These are phyloP conservation scores for Argyrosomus japonicus DNA, from an alignment of 2,113 vertebrate genomes.

Conservation along the genomic window DNA sequence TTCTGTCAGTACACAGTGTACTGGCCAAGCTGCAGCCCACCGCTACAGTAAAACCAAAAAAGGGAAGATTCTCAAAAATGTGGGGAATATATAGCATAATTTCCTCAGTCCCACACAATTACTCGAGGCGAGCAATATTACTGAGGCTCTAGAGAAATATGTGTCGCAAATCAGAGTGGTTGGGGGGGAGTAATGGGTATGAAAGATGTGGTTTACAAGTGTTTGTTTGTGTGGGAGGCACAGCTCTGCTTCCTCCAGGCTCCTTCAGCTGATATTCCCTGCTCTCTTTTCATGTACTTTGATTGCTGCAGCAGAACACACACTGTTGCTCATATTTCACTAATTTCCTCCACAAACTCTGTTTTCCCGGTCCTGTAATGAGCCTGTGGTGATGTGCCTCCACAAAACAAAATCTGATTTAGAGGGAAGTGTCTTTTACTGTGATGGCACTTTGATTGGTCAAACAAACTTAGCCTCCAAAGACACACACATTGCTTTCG, in stretches of 20 bases:
- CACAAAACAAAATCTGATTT: neutral
- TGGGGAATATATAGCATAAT: slow-evolving; percentile 16
- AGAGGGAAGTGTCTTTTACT: slow-evolving; percentile 3
- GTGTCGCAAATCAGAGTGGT: slow-evolving; percentile 3
- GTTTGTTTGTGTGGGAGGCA: slow-evolving; percentile 76
- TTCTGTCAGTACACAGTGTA: slow-evolving; percentile 73
- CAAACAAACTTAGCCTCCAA: neutral
- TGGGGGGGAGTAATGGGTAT: slow-evolving; percentile 19
- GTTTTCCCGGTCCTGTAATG: neutral
- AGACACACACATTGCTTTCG: neutral
- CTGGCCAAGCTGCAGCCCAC: slow-evolving; percentile 48
- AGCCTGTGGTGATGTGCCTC: neutral
- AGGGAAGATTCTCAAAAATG: slow-evolving; percentile 12
- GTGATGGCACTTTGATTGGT: neutral
- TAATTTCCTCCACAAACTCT: slow-evolving; percentile 1
- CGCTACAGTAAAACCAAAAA: slow-evolving; percentile 13
- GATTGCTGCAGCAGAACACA: slow-evolving; percentile 39
- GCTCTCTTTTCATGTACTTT: slow-evolving; percentile 25
- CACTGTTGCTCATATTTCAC: slow-evolving; percentile 21
- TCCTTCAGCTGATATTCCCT: slow-evolving; percentile 53
- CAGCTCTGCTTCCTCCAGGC: slow-evolving; percentile 66
- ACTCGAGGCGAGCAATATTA: slow-evolving; percentile 19
- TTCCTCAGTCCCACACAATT: slow-evolving; percentile 12
- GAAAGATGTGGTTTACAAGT: slow-evolving; percentile 62
- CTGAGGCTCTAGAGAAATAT: slow-evolving; percentile 10